Conservation (phyloP, 2,888 invertebrate species). For the Eupithecia insigniata region DNA sequence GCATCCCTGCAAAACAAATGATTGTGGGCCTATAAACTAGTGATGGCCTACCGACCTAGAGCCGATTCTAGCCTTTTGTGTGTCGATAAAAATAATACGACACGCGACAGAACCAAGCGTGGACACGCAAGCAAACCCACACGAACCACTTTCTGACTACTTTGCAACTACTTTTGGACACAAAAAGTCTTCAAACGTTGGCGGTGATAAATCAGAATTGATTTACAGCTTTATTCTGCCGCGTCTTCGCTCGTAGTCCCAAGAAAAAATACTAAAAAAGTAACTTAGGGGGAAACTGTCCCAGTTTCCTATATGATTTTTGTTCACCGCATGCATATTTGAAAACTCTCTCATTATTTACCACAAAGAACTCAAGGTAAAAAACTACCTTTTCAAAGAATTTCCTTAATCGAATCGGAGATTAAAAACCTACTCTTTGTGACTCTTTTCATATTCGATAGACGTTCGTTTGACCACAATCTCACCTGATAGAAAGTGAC, state of each 20-base stretch:
- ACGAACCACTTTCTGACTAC: conserved; percentile 6
- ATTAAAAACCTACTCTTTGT: not conserved
- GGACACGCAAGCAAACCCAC: conserved; percentile 18
- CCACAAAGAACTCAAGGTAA: not conserved
- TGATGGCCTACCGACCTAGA: conserved; percentile 39
- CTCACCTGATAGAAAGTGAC: no score
- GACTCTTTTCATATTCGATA: no score
- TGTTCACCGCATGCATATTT: not conserved
- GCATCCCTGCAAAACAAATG: conserved; percentile 34
- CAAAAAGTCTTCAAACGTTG: not conserved
- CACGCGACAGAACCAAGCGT: conserved; percentile 23
- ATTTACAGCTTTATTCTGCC: not conserved
- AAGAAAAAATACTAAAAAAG: not conserved
- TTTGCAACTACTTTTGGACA: not conserved
- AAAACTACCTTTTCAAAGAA: not conserved
- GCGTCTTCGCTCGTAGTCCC: not conserved
- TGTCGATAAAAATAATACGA: conserved; percentile 42
- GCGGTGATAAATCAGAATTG: conserved; percentile 1
- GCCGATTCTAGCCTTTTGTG: conserved; percentile 31
- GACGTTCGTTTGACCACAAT: no score
- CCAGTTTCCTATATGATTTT: not conserved
- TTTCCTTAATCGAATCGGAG: not conserved
- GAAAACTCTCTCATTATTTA: not conserved
- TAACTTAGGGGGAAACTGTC: not conserved
- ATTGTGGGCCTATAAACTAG: conserved; percentile 44